Evolutionary conservation across 2,113 vertebrate genomes (phyloP).

Genomic region (Corythornis vintsioides): DNA sequence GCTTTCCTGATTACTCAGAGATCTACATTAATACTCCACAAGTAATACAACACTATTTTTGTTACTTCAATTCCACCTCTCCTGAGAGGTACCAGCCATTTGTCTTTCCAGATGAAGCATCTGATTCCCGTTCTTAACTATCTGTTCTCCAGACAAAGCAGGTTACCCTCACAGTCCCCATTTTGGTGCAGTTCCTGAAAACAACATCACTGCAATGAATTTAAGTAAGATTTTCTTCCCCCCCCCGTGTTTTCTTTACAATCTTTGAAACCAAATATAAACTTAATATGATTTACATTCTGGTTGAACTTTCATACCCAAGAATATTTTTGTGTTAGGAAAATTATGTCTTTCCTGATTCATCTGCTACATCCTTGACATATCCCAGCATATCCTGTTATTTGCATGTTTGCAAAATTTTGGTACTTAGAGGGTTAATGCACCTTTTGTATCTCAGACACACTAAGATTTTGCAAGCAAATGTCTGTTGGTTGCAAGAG

Average conservation of each 20-base stretch:
- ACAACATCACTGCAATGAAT: background rate
- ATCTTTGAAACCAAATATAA: constrained; percentile 1
- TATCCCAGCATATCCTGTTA: background rate
- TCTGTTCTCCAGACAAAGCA: background rate
- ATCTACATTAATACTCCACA: background rate
- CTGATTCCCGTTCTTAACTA: background rate
- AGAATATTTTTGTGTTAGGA: constrained; percentile 16
- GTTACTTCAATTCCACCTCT: background rate
- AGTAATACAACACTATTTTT: background rate
- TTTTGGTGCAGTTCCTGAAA: background rate
- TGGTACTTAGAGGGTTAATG: constrained; percentile 6
- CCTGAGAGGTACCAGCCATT: background rate
- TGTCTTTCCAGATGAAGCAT: background rate
- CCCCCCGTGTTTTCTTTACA: background rate
- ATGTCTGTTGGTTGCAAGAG: constrained; percentile 53
- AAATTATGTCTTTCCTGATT: background rate
- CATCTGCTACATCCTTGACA: constrained; percentile 22
- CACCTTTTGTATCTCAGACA: constrained; percentile 42
- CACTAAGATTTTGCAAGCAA: constrained; percentile 49
- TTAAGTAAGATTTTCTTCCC: background rate
- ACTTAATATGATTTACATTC: background rate
- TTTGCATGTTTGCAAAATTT: constrained; percentile 25
- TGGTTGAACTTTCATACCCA: constrained; percentile 51
- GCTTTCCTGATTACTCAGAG: background rate
- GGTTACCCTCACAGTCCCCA: background rate